Conservation (phyloP, 2,888 invertebrate species). For the Gasteruption jaculator region DNA sequence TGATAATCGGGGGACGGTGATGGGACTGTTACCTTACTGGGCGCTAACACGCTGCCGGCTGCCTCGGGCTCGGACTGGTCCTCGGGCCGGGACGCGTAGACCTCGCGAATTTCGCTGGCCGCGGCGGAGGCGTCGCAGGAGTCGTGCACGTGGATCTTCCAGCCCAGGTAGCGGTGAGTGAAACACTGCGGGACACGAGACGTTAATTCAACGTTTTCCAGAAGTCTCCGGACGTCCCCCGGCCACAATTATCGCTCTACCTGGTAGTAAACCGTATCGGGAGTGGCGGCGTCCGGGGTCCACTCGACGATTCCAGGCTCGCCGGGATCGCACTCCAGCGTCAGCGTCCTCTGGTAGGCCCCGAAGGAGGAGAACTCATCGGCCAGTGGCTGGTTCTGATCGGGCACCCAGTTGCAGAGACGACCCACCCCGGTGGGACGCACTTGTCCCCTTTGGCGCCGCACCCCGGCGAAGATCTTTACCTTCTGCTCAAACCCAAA, state of each 20-base stretch:
- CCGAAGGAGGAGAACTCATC: conserved; percentile 85
- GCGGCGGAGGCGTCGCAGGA: conserved; percentile 61
- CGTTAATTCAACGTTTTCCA: neutral
- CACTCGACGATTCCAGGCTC: conserved; percentile 82
- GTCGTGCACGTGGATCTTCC: conserved; percentile 91
- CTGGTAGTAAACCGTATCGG: conserved; percentile 91
- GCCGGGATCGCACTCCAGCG: conserved; percentile 78
- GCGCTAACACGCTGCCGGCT: conserved; percentile 37
- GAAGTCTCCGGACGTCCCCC: too few species aligned
- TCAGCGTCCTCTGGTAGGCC: conserved; percentile 81
- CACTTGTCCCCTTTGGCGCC: conserved; percentile 65
- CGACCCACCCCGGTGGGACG: conserved; percentile 77
- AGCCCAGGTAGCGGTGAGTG: conserved; percentile 89
- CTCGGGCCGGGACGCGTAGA: conserved; percentile 52
- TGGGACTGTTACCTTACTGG: conserved; percentile 47
- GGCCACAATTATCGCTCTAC: conserved; percentile 52
- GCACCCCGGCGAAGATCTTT: conserved; percentile 78
- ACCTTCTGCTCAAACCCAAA: conserved; percentile 55
- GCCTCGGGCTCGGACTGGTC: conserved; percentile 37
- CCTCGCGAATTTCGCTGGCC: conserved; percentile 58
- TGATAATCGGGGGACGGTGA: conserved; percentile 42
- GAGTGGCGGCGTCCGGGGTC: conserved; percentile 82
- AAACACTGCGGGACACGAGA: too few species aligned
- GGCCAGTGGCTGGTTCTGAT: conserved; percentile 65
- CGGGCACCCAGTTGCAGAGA: conserved; percentile 83